These are phyloP conservation scores for Alosa alosa DNA, from an alignment of 2,113 vertebrate genomes.

Conservation along the genomic window DNA sequence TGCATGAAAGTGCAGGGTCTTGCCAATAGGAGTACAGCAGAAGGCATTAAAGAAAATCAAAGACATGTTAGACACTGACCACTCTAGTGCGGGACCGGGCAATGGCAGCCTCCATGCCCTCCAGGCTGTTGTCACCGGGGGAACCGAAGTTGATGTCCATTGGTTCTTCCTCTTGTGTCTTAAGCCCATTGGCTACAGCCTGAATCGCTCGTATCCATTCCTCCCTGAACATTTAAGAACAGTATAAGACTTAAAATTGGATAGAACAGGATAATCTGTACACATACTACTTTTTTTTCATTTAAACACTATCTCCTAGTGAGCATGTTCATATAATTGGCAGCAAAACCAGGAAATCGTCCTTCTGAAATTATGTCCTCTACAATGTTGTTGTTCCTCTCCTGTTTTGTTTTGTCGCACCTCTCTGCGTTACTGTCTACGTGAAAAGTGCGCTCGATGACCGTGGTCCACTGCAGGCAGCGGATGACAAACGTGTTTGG, in stretches of 20 bases:
- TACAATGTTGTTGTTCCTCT: neutral
- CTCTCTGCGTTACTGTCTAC: slow-evolving; percentile 88
- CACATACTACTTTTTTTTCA: neutral
- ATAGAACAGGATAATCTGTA: neutral
- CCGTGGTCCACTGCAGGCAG: slow-evolving; percentile 93
- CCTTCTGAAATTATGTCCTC: neutral
- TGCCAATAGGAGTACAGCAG: neutral
- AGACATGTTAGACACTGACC: slow-evolving; percentile 66
- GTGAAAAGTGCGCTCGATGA: slow-evolving; percentile 93
- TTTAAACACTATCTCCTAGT: neutral
- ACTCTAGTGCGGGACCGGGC: slow-evolving; percentile 84
- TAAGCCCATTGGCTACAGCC: slow-evolving; percentile 88
- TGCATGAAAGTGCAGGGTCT: neutral
- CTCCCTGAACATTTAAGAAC: slow-evolving; percentile 70
- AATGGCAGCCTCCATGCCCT: slow-evolving; percentile 85
- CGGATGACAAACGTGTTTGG: slow-evolving; percentile 95
- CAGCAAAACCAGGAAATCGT: neutral
- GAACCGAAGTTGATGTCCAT: slow-evolving; percentile 87
- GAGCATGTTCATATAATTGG: neutral
- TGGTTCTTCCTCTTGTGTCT: slow-evolving; percentile 78
- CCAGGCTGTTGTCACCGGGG: slow-evolving; percentile 73
- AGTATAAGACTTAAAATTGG: neutral
- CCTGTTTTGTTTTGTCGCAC: slow-evolving; percentile 54
- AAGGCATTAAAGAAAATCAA: neutral
- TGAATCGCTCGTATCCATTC: slow-evolving; percentile 93